These are phyloP conservation scores for Uria aalge DNA, from an alignment of 2,113 vertebrate genomes.

Conservation along the genomic window DNA sequence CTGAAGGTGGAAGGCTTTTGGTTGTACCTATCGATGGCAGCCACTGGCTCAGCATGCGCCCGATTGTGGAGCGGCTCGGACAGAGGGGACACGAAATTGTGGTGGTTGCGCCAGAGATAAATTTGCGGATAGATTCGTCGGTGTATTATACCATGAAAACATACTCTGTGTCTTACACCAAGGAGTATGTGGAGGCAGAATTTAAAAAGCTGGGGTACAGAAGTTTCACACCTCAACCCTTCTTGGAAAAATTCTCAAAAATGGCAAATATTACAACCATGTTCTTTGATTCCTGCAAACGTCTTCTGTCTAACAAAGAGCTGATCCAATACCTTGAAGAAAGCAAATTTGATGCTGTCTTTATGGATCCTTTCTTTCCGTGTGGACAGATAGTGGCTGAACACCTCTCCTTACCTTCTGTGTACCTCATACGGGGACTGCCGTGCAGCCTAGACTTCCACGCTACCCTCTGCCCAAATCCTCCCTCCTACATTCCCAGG, in stretches of 20 bases:
- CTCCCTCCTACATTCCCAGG: constrained; percentile 75
- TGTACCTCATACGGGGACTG: constrained; percentile 74
- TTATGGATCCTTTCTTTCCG: constrained; percentile 80
- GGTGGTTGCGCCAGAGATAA: constrained; percentile 78
- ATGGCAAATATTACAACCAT: constrained; percentile 42
- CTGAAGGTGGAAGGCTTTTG: constrained; percentile 75
- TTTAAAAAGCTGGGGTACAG: constrained; percentile 16
- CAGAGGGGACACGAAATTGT: constrained; percentile 77
- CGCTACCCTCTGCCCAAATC: constrained; percentile 73
- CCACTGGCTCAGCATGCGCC: constrained; percentile 80
- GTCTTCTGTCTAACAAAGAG: constrained; percentile 66
- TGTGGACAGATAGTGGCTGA: constrained; percentile 79
- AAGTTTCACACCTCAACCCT: constrained; percentile 21
- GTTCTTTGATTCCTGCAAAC: constrained; percentile 65
- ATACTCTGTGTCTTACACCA: constrained; percentile 72
- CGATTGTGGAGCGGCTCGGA: constrained; percentile 72
- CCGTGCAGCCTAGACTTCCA: constrained; percentile 69
- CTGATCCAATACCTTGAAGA: constrained; percentile 68
- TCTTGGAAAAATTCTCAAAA: constrained; percentile 62
- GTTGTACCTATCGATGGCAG: constrained; percentile 88
- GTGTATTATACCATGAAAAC: constrained; percentile 67
- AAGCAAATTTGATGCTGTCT: constrained; percentile 69
- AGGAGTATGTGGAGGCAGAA: constrained; percentile 47
- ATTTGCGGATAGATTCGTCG: constrained; percentile 67
- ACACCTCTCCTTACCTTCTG: constrained; percentile 73